Base-by-base conservation (phyloP, 2,888 invertebrate species). In the Tillus elongatus region DNA sequence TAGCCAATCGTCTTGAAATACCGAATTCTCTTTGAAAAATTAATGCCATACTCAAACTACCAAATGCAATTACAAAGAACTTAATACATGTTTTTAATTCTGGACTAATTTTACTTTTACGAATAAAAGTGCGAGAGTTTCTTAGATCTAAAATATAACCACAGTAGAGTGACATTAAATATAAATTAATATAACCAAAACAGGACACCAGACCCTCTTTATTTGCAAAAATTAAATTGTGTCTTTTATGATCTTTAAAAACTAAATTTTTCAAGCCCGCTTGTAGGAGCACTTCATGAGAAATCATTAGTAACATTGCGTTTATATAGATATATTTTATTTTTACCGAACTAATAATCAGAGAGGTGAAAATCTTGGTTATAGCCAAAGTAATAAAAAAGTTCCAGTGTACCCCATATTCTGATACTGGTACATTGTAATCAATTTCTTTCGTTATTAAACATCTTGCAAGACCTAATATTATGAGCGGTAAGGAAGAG, bases 401-500 rank as follows among this genome's bases (percentile, higher is more conserved):
- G 66, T 99, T 98, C 89, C 96, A 93, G 63, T 98, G 96, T 0
- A 82, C 74, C 0, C 98, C 98, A 70, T 99, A 98, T 62, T 98
- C 98, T 0, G 84, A 77, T 0, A 86, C 76, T 61, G 91, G 87
- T 53, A 86, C 83, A 39, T 88, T 85, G 62, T 98, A 97, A 47
- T 84, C 76, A 2, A 82, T 66, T 28, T 75, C 60, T 52, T 74
- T 70, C 2, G 69, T 75, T 1, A 82, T 60, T 10, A 79, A 35
- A 46, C 74, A 78, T 42, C 88, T 71, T 0, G 67, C 67, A 1
- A 76, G 41, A 1, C 87, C 88, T 28, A 88, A 61, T 1, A 75
- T 34, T 9, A 79, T 46, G 12, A 80, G 50, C 2, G 71, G 70
- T 26, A 69, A 44, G 11, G 64, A 64, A 32, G 62, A 65, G 42